These are phyloP conservation scores for Arothron firmamentum DNA, from an alignment of 2,113 vertebrate genomes.

Conservation along the genomic window DNA sequence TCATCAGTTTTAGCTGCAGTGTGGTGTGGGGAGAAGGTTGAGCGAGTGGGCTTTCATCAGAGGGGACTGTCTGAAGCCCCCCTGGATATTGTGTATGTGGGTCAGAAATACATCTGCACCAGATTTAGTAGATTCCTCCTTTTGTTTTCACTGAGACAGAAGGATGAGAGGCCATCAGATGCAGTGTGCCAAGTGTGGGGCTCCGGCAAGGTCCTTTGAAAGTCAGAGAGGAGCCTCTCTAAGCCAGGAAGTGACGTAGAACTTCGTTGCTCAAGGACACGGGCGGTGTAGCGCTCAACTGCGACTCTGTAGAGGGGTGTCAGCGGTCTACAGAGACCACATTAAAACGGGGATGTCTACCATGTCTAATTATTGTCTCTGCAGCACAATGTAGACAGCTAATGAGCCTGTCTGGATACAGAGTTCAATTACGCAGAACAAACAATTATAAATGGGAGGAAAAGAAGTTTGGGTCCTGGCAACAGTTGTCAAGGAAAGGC, in stretches of 20 bases:
- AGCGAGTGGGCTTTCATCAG: not conserved
- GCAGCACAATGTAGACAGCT: constrained; percentile 26
- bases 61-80: constrained; percentile 14
- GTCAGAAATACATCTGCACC: constrained; percentile 42
- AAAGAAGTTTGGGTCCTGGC: constrained; percentile 18
- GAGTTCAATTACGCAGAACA: constrained; percentile 35
- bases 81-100: constrained; percentile 41
- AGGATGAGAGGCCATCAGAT: constrained; percentile 15
- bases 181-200: constrained; percentile 29
- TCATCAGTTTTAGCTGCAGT: not conserved
- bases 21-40: not conserved
- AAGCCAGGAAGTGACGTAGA: constrained; percentile 35
- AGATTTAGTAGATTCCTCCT: constrained; percentile 49
- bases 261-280: constrained; percentile 45
- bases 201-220: constrained; percentile 40
- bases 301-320: constrained; percentile 44
- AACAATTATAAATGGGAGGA: constrained; percentile 9
- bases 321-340: constrained; percentile 28
- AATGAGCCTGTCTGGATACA: constrained; percentile 36
- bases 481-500: constrained; percentile 24
- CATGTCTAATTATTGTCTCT: constrained; percentile 49
- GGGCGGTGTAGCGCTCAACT: constrained; percentile 3
- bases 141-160: constrained; percentile 46
- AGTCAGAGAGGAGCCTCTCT: constrained; percentile 36
- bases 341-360: constrained; percentile 34